Conservation (phyloP, 2,113 vertebrate species). For the Ciconia stormi region DNA sequence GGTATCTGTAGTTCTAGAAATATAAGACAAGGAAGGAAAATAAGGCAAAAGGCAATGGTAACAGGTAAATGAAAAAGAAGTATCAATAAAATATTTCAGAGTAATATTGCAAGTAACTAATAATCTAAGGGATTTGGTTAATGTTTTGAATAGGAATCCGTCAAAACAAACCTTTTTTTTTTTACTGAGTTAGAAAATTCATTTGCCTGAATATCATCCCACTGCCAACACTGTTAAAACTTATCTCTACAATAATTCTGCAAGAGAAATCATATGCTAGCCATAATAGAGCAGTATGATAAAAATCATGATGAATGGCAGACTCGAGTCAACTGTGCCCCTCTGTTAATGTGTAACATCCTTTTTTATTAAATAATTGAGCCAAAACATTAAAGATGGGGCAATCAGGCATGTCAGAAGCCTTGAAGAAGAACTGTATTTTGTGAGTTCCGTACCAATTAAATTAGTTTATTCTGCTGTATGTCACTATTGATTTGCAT, state of each 20-base stretch:
- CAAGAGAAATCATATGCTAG: constrained; percentile 39
- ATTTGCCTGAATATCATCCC: background rate
- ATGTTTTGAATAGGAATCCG: constrained; percentile 48
- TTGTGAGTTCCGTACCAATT: constrained; percentile 13
- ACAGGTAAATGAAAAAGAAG: constrained; percentile 7
- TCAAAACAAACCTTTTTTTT: constrained; percentile 42
- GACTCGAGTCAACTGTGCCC: background rate
- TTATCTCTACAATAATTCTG: constrained; percentile 1
- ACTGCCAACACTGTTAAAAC: constrained; percentile 24
- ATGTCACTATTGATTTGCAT: background rate
- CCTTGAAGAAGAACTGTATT: constrained; percentile 21
- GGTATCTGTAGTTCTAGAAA: background rate
- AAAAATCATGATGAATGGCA: constrained; percentile 43
- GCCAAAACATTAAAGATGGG: background rate
- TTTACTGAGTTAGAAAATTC: constrained; percentile 31
- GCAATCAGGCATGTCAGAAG: background rate
- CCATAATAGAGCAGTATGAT: constrained; percentile 4
- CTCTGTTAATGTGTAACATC: constrained; percentile 12
- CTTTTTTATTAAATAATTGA: constrained; percentile 38
- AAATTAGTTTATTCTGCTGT: background rate
- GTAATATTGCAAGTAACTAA: constrained; percentile 45
- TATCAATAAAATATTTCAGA: constrained; percentile 43
- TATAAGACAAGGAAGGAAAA: background rate
- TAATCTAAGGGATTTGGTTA: constrained; percentile 50
- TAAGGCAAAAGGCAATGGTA: background rate